phyloP scores from a whole-genome alignment of 2,797 vertebrate genomes.

The Otolemur crassicaudatus region DNA sequence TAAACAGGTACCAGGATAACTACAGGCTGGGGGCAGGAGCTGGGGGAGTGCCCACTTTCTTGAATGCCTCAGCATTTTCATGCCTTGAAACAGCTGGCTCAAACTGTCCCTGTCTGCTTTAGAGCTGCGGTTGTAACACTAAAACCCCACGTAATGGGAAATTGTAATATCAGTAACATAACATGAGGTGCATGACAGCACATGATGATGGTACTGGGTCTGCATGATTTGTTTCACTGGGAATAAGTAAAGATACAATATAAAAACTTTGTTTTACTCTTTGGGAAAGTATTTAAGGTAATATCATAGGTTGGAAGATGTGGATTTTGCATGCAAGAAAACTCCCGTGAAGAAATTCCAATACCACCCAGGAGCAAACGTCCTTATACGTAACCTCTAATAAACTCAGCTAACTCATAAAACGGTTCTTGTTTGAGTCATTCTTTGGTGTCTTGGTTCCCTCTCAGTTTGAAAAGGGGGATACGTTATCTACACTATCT shows the following conservation, averaged over 20 bases:
- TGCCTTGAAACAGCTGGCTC: not conserved
- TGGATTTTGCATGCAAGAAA: not conserved
- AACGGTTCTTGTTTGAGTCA: too few species aligned
- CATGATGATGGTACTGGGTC: not conserved
- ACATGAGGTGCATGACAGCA: not conserved
- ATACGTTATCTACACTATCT: not conserved
- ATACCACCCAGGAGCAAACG: not conserved
- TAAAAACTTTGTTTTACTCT: not conserved
- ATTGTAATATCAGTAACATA: not conserved
- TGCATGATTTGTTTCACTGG: not conserved
- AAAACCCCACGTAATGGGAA: not conserved
- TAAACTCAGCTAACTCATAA: not conserved
- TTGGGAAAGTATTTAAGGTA: not conserved
- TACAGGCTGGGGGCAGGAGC: not conserved
- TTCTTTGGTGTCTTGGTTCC: not conserved
- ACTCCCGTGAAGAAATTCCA: not conserved
- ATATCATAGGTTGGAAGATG: not conserved
- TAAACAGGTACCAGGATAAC: not conserved
- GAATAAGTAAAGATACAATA: not conserved
- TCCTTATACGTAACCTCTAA: not conserved
- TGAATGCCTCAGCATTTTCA: not conserved
- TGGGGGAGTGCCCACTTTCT: not conserved
- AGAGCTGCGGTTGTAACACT: not conserved
- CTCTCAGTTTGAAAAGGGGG: not conserved
- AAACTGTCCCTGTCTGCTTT: not conserved